phyloP scores from a whole-genome alignment of 2,888 invertebrate species.

The Acrocyrtus sp. region DNA sequence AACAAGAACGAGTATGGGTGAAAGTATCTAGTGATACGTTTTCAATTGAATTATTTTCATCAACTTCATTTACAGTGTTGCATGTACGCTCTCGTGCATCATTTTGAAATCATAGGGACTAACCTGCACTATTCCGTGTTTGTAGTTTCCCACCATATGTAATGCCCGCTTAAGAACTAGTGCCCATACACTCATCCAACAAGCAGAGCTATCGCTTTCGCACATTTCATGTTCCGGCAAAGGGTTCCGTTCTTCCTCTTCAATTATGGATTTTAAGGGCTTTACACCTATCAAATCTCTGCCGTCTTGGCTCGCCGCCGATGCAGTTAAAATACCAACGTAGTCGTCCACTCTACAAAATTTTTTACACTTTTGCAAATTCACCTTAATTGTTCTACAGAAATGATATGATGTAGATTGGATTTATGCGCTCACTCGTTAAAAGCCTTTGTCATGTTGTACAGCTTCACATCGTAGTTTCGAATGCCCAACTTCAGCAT shows the following conservation, averaged over 20 bases:
- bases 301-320: too few species aligned
- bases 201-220: background rate
- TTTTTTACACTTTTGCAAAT: background rate
- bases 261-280: too few species aligned
- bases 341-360: slow-evolving; percentile 29
- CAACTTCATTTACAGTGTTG: too few species aligned
- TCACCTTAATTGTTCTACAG: too few species aligned
- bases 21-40: slow-evolving; percentile 15
- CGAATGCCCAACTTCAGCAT: slow-evolving; percentile 18
- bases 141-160: slow-evolving; percentile 25
- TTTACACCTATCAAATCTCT: too few species aligned
- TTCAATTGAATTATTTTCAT: background rate
- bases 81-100: too few species aligned
- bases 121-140: slow-evolving; percentile 23
- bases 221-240: background rate
- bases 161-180: slow-evolving; percentile 27
- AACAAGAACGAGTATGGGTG: slow-evolving; percentile 15
- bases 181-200: slow-evolving; percentile 12
- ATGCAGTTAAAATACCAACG: slow-evolving; percentile 8
- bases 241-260: too few species aligned
- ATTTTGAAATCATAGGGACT: background rate
- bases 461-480: slow-evolving; percentile 11
- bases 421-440: slow-evolving; percentile 9
- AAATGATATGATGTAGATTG: too few species aligned
- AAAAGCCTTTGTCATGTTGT: slow-evolving; percentile 38